Evolutionary conservation across 2,113 vertebrate genomes (phyloP), one percentile per base, ranked within the genome.

Genomic region (Sakesphorus luctuosus): DNA sequence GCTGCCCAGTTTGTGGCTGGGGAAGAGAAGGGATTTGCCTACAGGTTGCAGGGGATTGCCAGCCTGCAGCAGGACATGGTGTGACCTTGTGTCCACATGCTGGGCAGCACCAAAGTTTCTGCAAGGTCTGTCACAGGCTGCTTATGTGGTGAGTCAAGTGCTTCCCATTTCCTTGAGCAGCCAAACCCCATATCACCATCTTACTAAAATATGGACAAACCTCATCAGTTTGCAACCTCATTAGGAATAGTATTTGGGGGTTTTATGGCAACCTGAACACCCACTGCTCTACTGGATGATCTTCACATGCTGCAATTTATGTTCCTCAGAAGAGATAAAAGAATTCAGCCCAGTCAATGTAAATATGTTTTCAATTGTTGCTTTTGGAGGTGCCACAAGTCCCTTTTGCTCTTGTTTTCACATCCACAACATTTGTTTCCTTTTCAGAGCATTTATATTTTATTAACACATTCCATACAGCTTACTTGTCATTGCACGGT

Each of bases 391-490:
- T 90, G 69, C 13, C 21, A 3, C 85, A 58, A 93, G 73, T 72
- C 80, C 86, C 6, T 84, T 79, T 86, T 36, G 75, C 78, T 76
- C 72, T 95, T 97, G 96, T 96, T 96, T 97, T 95, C 90, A 86
- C 76, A 49, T 58, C 58, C 18, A 2, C 52, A 53, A 28, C 28
- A 36, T 94, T 95, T 96, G 73, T 94, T 97, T 93, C 88, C 78
- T 86, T 84, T 93, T 47, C 86, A 58, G 69, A 92, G 77, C 44
- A 46, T 82, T 93, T 81, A 52, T 96, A 78, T 96, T 97, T 96
- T 94, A 95, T 88, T 90, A 96, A 92, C 73, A 50, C 96, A 94
- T 97, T 95, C 96, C 93, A 68, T 38, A 87, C 82, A 95, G 93
- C 78, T 96, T 89, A 78, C 83, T 92, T 81, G 85, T 75, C 65